These are phyloP conservation scores for Hyperoplus immaculatus DNA, from an alignment of 2,797 vertebrate genomes.

Conservation along the genomic window DNA sequence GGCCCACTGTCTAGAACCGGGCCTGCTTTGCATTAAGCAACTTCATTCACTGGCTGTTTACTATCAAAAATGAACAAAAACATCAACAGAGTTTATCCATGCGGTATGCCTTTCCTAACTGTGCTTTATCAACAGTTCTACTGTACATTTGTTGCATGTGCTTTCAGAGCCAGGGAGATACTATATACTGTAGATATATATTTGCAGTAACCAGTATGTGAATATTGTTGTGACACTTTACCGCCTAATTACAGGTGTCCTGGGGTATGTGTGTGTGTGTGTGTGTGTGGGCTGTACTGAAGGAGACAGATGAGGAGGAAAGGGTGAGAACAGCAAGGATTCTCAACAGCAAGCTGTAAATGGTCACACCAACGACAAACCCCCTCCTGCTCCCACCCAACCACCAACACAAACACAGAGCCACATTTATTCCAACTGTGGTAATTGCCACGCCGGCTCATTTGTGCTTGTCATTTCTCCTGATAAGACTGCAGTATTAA, in stretches of 20 bases:
- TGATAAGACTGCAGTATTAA: conserved; percentile 79
- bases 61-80: conserved; percentile 32
- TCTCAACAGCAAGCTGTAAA: conserved; percentile 73
- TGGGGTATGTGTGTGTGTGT: conserved; percentile 23
- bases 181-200: conserved; percentile 15
- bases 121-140: neutral
- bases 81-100: neutral
- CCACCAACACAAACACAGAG: conserved; percentile 3
- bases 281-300: conserved; percentile 21
- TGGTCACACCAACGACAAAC: conserved; percentile 46
- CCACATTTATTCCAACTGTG: conserved; percentile 54
- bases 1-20: no score
- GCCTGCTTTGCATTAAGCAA: conserved; percentile 48
- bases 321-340: conserved; percentile 63
- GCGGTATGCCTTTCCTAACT: conserved; percentile 16
- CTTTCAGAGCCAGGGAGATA: conserved; percentile 4
- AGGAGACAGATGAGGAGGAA: conserved; percentile 49
- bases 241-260: conserved; percentile 80
- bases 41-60: conserved; percentile 27
- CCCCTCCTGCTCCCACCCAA: conserved; percentile 35
- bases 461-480: conserved; percentile 78
- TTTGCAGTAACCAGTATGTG: conserved; percentile 35
- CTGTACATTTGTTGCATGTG: conserved; percentile 10
- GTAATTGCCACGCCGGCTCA: conserved; percentile 78
- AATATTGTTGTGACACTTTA: conserved; percentile 56